Base-by-base conservation (phyloP, 1,140 invertebrate genomes). In the Eufriesea mexicana region DNA sequence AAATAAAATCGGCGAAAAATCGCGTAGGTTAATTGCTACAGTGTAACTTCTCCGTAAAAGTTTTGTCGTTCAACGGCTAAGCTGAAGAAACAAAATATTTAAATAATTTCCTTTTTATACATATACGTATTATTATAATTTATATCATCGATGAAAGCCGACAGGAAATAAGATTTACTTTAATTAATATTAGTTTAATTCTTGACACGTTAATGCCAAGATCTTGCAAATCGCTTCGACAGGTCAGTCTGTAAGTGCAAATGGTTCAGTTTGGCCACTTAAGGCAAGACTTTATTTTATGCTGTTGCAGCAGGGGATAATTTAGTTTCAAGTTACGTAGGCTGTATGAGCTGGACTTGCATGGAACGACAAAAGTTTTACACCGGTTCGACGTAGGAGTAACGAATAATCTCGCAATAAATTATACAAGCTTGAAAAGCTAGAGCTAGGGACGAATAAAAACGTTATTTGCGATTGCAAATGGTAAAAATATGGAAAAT, bases 381-480 rank as follows among this genome's bases (percentile, higher is more conserved):
- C 49, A 62, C 25, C 1, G 55, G 14, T 75, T 66, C 51, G 8
- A 67, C 25, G 51, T 75, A 75, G 62, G 25, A 66, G 47, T 45
- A 81, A 66, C 64, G 66, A 74, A 80, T 81, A 81, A 75, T 81
- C 18, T 12, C 25, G 35, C 71, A 66, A 64, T 75, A 75, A 75
- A 76, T 57, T 55, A 20, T 75, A 57, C 47, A 81, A 81, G 72
- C 72, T 76, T 57, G 61, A 49, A 9, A 35, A 57, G 25, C 8
- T 81, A 75, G 72, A 2, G 16, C 8, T 75, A 72, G 51, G 35
- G 59, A 25, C 23, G 42, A 67, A 66, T 25, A 54, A 42, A 47
- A 45, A 20, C 35, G 42, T 35, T 74, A 67, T 67, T 76, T 67
- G 42, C 25, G 62, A 66, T 9, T 51, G 72, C 42, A 35, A 47